These are phyloP conservation scores for human (Homo sapiens) DNA, from an alignment of 2,113 vertebrate species.

Conservation along the genomic window GRCh38 chr3:152336501-152337000, in stretches of 20 bases:
- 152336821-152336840: neutral
- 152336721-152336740: neutral
- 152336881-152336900: neutral
- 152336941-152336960: neutral
- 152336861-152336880: neutral
- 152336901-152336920: neutral
- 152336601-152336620: neutral
- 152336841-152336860: neutral
- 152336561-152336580: neutral
- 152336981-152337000: conserved; percentile 8
- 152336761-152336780: neutral
- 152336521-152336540: neutral
- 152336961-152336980: neutral
- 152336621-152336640: neutral
- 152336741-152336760: neutral
- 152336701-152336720: neutral
- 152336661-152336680: neutral
- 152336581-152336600: neutral
- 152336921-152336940: neutral
- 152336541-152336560: neutral
- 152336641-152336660: neutral
- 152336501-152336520: neutral
- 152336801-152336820: neutral
- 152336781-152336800: neutral
- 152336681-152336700: neutral